Evolutionary conservation across 23 tunicate species (phyloP), one percentile per base, ranked within the genome.

Genomic region (Botrylloides violaceus): DNA sequence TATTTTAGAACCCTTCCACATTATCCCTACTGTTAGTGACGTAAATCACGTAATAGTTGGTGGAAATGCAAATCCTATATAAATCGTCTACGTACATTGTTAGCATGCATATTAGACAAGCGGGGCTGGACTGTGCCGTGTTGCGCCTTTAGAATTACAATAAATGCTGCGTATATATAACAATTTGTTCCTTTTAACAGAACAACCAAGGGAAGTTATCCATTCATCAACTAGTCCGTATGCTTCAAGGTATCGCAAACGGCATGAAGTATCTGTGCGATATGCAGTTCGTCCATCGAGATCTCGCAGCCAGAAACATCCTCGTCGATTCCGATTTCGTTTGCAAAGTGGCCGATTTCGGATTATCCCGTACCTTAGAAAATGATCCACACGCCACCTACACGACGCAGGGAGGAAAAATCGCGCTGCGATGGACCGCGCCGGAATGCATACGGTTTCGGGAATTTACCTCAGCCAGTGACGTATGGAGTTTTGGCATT

Each of bases 401-500:
- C 89, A 86, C 87, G 19, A 83, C 99, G 32, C 99, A 86, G 70
- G 99, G 99, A 2, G 99, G 99, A 47, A 95, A 95, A 70, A 95
- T 95, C 34, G 99, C 99, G 1, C 61, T 95, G 64, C 89, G 95
- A 27, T 95, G 99, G 99, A 95, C 99, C 63, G 99, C 99, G 49
- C 96, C 84, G 20, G 99, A 95, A 72, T 79, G 96, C 78, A 95
- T 95, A 0, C 64, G 57, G 3, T 75, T 36, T 49, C 81, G 95
- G 20, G 43, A 79, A 49, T 95, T 95, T 56, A 82, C 99, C 5
- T 73, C 85, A 19, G 88, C 86, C 9, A 87, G 92, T 56, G 99
- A 95, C 83, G 96, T 95, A 28, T 95, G 99, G 99, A 95, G 99
- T 36, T 95, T 72, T 81, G 99, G 99, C 22, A 87, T 95, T 34